Conservation (phyloP, 2,113 vertebrate species). For the Prunella fulvescens region DNA sequence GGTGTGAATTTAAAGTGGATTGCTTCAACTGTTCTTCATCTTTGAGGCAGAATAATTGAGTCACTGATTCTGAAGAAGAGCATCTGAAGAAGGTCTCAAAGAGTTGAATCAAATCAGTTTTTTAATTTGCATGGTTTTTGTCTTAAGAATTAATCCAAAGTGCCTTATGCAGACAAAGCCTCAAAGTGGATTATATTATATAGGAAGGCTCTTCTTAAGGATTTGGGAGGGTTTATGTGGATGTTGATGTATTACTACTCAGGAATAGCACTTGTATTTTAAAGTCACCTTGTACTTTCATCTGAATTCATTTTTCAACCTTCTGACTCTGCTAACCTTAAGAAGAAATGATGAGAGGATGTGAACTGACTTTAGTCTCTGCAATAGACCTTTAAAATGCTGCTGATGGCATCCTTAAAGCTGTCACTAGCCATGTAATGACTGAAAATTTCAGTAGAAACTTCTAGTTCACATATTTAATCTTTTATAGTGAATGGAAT, state of each 20-base stretch:
- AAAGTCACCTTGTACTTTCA: not conserved
- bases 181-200: slow-evolving; percentile 27
- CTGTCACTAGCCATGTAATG: not conserved
- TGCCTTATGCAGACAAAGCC: not conserved
- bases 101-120: not conserved
- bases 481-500: not conserved
- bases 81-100: not conserved
- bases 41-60: not conserved
- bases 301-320: not conserved
- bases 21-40: not conserved
- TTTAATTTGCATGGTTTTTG: not conserved
- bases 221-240: not conserved
- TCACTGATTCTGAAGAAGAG: not conserved
- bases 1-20: not conserved
- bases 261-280: slow-evolving; percentile 11
- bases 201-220: slow-evolving; percentile 13
- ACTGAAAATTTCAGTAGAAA: not conserved
- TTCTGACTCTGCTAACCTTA: not conserved
- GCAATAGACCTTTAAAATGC: not conserved
- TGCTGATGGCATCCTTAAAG: not conserved
- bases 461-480: not conserved
- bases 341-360: not conserved
- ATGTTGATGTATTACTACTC: not conserved
- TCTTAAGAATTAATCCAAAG: not conserved
- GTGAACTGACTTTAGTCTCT: not conserved